Percentiles rank a stretch among this genome's conserved stretches.
These are phyloP conservation scores for Calcarius lapponicus DNA, from an alignment of 2,797 vertebrate genomes.

Conservation along the genomic window DNA sequence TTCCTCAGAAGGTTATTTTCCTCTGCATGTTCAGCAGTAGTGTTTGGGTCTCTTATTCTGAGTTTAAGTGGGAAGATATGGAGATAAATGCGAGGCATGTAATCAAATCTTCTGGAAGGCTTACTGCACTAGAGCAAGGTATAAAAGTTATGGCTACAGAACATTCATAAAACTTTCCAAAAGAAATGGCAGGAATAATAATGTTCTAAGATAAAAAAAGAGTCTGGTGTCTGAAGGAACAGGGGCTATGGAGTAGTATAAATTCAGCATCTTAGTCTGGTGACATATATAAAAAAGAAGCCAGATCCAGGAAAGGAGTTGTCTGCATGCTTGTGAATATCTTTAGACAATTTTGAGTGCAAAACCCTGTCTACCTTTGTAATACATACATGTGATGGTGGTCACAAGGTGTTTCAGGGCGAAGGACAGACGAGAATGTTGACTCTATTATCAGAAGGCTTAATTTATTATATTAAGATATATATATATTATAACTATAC, in stretches of 20 bases:
- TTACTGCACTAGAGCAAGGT: background rate
- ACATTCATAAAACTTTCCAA: background rate
- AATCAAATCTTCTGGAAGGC: background rate
- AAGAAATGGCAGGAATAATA: background rate
- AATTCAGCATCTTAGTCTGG: background rate
- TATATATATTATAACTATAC: no score
- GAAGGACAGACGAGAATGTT: no score
- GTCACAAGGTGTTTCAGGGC: no score
- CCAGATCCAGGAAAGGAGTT: background rate
- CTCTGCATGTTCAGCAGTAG: background rate
- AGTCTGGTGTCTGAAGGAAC: background rate
- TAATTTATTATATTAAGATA: no score
- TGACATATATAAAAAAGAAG: background rate
- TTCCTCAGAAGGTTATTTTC: background rate
- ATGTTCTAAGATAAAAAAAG: background rate
- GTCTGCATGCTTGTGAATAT: background rate
- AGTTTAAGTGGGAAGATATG: background rate
- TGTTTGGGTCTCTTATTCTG: background rate
- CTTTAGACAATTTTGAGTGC: background rate
- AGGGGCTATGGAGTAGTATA: background rate
- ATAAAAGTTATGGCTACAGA: background rate
- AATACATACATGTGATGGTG: no score
- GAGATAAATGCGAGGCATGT: background rate
- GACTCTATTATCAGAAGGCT: no score
- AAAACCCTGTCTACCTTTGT: background rate